Evolutionary conservation across 2,888 invertebrate species (phyloP).

Genomic region (Drosophila helvetica): DNA sequence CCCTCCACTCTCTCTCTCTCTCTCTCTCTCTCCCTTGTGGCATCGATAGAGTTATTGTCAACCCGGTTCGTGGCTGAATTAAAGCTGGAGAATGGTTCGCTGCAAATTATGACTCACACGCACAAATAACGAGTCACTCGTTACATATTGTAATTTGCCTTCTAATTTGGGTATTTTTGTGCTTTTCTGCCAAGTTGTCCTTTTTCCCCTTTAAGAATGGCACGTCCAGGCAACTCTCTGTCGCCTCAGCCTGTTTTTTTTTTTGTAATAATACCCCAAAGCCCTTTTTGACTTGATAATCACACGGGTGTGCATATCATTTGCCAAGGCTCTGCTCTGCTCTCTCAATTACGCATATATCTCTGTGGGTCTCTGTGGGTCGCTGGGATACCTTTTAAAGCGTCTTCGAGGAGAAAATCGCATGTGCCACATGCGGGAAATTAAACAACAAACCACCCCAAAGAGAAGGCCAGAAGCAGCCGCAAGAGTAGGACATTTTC

Average conservation of each 20-base stretch:
- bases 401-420: slow-evolving; percentile 54
- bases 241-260: background rate
- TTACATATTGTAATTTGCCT: too few species aligned
- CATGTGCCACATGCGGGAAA: slow-evolving; percentile 61
- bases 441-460: slow-evolving; percentile 50
- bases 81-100: slow-evolving; percentile 3
- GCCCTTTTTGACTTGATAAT: slow-evolving; percentile 48
- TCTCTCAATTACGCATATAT: slow-evolving; percentile 5
- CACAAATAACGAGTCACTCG: slow-evolving; percentile 33
- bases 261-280: slow-evolving; percentile 31
- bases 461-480: slow-evolving; percentile 11
- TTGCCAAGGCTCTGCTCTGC: slow-evolving; percentile 31
- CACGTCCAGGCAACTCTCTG: slow-evolving; percentile 35
- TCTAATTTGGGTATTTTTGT: slow-evolving; percentile 34
- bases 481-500: slow-evolving; percentile 8
- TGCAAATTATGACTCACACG: slow-evolving; percentile 10
- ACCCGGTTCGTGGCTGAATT: slow-evolving; percentile 17
- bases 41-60: slow-evolving; percentile 27
- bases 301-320: slow-evolving; percentile 37
- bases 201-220: background rate
- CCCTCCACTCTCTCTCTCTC: background rate
- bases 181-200: background rate
- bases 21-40: background rate
- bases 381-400: slow-evolving; percentile 41
- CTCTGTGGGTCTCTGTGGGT: background rate